Evolutionary conservation across 1,140 invertebrate species (phyloP), one percentile per base, ranked within the genome.

Genomic region (Sinella curviseta): DNA sequence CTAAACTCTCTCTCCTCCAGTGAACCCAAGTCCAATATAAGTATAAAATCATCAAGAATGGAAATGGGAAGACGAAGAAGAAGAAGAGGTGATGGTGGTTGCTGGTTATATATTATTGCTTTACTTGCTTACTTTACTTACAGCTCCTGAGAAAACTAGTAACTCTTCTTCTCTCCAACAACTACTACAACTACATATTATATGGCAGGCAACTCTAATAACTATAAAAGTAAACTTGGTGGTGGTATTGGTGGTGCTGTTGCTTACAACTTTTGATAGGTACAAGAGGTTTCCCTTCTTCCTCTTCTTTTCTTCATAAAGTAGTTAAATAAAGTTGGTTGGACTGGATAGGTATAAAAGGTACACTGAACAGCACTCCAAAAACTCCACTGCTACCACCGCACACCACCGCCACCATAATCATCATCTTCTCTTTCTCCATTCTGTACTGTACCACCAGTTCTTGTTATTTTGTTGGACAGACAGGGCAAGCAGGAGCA

Each of bases 331-430:
- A 48, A 48, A 48, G 39, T 48, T 48, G 8, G 39, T 48, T 48
- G 8, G 8, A 12, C 8, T 8, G 39, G 20, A 48, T 12, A 48
- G 39, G 39, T 48, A 48, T 48, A 48, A 48, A 48, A 48, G 39
- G 31, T 70, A 31, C 4, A 30, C 65, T 17, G 65, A 70, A 24
- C 26, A 70, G 65, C 12, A 70, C 8, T 33, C 39, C 8, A n/a
- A 65, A 26, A 16, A 14, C 16, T 65, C 4, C 26, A 14, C 65
- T 31, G 31, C 65, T 31, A 33, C 65, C 65, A 70, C 65, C 31
- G n/a, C 26, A 60, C 65, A 31, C 65, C 65, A 70, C 65, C 65
- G 24, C 65, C 65, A 70, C 65, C 31, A 70, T 70, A 70, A 70
- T 70, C 65, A 70, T 70, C 65, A 70, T 31, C 65, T 8, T 70